Percentiles rank a stretch among this genome's conserved stretches.
Evolutionary conservation across 2,113 vertebrate species (phyloP).

Genomic region (Colaptes auratus): DNA sequence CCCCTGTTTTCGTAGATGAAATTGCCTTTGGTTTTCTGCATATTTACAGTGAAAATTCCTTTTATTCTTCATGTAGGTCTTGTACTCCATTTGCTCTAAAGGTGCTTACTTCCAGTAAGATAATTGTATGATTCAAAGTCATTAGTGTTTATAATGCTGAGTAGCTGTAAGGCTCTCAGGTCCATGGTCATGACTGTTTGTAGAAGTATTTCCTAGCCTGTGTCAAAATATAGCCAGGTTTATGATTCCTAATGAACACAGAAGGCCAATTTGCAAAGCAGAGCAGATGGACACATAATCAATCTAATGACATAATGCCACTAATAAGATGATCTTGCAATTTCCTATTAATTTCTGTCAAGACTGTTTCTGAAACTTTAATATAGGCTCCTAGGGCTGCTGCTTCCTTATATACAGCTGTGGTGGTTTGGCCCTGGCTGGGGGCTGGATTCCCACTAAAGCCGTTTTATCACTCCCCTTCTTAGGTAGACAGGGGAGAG

Average conservation of each 20-base stretch:
- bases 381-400: not conserved
- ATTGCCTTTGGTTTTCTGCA: not conserved
- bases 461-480: too few species aligned
- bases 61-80: not conserved
- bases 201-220: not conserved
- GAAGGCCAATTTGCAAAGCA: not conserved
- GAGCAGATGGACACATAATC: conserved; percentile 34
- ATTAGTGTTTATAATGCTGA: not conserved
- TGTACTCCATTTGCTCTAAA: not conserved
- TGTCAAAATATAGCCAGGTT: not conserved
- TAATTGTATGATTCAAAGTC: not conserved
- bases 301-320: conserved; percentile 7
- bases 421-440: too few species aligned
- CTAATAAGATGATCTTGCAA: not conserved
- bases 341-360: not conserved
- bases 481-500: too few species aligned
- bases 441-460: too few species aligned
- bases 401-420: not conserved
- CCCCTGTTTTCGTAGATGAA: not conserved
- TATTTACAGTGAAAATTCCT: not conserved
- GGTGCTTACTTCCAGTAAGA: not conserved
- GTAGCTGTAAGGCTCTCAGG: not conserved
- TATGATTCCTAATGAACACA: not conserved
- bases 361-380: not conserved
- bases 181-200: not conserved